Base-by-base conservation (phyloP, 2,797 vertebrate genomes). In the Coendou prehensilis region DNA sequence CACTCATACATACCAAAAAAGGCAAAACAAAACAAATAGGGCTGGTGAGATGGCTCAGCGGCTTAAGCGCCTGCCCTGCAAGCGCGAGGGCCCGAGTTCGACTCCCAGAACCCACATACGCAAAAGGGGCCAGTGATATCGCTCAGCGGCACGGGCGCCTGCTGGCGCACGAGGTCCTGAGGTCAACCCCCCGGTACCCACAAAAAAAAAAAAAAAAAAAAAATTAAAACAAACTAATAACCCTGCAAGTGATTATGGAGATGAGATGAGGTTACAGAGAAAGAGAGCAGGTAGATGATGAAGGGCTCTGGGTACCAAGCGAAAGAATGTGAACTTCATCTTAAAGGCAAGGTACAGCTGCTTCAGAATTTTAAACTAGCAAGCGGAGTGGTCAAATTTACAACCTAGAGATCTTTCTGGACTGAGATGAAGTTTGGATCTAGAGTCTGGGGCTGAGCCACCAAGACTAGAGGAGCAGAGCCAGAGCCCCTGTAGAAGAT, bases 321-420 rank as follows among this genome's bases (percentile, higher is more conserved):
- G 30, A 13, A 45, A 14, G 73, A 76, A 11, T 1, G 3, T 26
- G 84, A 78, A 52, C 71, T 80, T 86, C n/a, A n/a, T 10, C 75
- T 22, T 2, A 20, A n/a, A 52, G 69, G 18, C 28, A 2, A 52
- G 41, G 10, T 23, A 23, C 18, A 50, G 76, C n/a, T 80, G 33
- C 80, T 33, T 6, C 18, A 50, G 28, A 41, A 57, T 20, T 18
- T 33, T 33, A n/a, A 59, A 82, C 59, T 8, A 56, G 15, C 57
- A 33, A 61, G 8, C 8, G 17, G 54, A 5, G 1, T 0, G 30
- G 18, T 73, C 75, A 8, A 50, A 18, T 7, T 5, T 0, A 33
- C 41, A 37, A 20, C 1, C 0, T 0, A 22, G 69, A 64, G n/a
- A 20, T 20, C 37, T 73, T 33, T 0, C 37, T 20, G 33, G 67